phyloP scores from a whole-genome alignment of 2,888 invertebrate species.

The Maniola hyperantus region DNA sequence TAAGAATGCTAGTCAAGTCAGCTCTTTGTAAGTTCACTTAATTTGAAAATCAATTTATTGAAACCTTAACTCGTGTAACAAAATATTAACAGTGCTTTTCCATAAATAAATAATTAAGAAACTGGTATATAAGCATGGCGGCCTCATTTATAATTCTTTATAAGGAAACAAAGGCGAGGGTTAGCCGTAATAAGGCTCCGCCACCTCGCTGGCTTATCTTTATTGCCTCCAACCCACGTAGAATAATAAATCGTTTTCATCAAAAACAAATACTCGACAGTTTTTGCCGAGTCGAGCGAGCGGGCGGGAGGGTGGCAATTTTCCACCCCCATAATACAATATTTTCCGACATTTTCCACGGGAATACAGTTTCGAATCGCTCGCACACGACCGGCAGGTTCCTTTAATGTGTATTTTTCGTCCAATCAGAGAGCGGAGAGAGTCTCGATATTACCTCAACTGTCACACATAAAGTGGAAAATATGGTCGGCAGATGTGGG shows the following conservation, averaged over 20 bases:
- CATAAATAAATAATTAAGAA: constrained; percentile 81
- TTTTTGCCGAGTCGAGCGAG: constrained; percentile 82
- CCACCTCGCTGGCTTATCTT: constrained; percentile 83
- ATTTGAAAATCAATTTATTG: constrained; percentile 5
- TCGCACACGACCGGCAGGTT: constrained; percentile 80
- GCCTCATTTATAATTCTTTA: constrained; percentile 83
- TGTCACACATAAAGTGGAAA: constrained; percentile 84
- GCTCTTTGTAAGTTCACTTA: too few relatives aligned
- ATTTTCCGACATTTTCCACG: constrained; percentile 83
- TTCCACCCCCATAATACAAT: constrained; percentile 83
- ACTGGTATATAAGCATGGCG: constrained; percentile 80
- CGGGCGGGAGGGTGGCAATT: constrained; percentile 81
- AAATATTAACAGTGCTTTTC: constrained; percentile 76
- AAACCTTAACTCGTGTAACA: constrained; percentile 49
- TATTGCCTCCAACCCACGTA: constrained; percentile 84
- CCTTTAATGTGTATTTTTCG: constrained; percentile 84
- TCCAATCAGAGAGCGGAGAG: constrained; percentile 83
- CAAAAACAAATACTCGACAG: constrained; percentile 84
- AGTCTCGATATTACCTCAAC: constrained; percentile 84
- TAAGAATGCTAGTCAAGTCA: not conserved
- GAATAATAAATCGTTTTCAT: constrained; percentile 84
- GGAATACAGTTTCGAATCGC: constrained; percentile 83
- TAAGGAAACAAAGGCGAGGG: constrained; percentile 83
- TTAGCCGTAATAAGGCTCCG: constrained; percentile 83
- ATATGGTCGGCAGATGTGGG: constrained; percentile 83